Evolutionary conservation across 2,888 invertebrate genomes (phyloP).

Genomic region (Pterobdella sp.): DNA sequence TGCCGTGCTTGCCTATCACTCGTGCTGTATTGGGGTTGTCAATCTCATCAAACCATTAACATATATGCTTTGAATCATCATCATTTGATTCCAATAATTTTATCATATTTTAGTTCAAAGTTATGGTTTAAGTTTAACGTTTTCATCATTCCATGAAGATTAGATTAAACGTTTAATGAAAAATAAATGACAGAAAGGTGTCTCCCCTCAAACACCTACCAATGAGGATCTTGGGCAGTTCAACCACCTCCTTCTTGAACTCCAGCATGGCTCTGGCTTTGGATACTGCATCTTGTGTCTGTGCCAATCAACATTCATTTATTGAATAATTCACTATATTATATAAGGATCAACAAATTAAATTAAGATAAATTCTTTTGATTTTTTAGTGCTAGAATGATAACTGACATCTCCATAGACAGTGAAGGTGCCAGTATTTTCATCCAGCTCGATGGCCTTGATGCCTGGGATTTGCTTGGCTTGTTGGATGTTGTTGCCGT

Average conservation of each 20-base stretch:
- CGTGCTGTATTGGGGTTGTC: constrained; percentile 42
- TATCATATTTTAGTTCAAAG: too few species aligned
- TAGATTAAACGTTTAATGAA: too few species aligned
- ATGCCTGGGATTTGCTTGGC: constrained; percentile 88
- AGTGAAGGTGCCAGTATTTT: constrained; percentile 89
- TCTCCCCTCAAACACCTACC: constrained; percentile 54
- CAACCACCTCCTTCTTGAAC: constrained; percentile 89
- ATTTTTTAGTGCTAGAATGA: too few species aligned
- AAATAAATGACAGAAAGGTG: neutral
- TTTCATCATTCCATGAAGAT: too few species aligned
- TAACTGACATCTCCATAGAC: constrained; percentile 77
- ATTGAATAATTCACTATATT: too few species aligned
- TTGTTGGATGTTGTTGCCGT: constrained; percentile 90
- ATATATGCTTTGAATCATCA: neutral
- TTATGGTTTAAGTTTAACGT: too few species aligned
- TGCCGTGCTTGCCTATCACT: constrained; percentile 89
- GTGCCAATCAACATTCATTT: constrained; percentile 30
- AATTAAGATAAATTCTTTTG: too few species aligned
- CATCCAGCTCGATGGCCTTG: constrained; percentile 67
- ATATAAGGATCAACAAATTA: too few species aligned
- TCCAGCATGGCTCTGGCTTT: constrained; percentile 87
- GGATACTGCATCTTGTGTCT: constrained; percentile 80
- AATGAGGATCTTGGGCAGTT: constrained; percentile 87
- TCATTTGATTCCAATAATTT: too few species aligned
- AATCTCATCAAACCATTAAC: neutral